These are phyloP conservation scores for Lasioglossum figueresi DNA, from an alignment of 2,888 invertebrate species.

Conservation along the genomic window DNA sequence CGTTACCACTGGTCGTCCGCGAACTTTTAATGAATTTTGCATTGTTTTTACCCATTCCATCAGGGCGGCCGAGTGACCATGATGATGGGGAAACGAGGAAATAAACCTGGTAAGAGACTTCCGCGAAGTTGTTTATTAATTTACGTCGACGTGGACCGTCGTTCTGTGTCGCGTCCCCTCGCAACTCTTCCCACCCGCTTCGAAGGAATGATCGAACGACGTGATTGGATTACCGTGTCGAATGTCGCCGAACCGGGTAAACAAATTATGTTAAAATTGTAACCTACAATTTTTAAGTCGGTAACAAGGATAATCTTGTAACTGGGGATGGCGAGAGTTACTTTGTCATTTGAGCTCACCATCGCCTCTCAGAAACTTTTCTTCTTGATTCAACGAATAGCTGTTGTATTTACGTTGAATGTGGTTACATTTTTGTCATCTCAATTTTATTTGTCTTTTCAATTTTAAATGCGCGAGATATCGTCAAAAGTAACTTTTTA, in stretches of 20 bases:
- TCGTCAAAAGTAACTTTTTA: no score
- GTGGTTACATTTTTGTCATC: no score
- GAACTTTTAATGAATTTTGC: slow-evolving; percentile 46
- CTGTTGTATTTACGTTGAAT: no score
- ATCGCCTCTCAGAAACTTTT: neutral
- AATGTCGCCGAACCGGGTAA: neutral
- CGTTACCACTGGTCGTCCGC: neutral
- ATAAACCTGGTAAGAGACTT: slow-evolving; percentile 12
- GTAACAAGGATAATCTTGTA: neutral
- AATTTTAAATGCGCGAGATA: no score
- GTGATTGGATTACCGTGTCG: neutral
- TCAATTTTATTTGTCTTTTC: no score
- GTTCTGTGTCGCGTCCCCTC: neutral
- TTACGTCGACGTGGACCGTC: slow-evolving; percentile 10
- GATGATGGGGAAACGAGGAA: neutral
- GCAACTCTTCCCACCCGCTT: neutral
- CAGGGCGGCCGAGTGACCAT: neutral
- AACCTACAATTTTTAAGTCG: neutral
- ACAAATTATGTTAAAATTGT: neutral
- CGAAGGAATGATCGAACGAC: neutral
- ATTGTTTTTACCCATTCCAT: slow-evolving; percentile 18
- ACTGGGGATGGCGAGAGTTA: neutral
- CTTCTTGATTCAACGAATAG: no score
- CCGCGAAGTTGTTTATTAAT: slow-evolving; percentile 13
- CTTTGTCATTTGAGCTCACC: neutral